A percentile compares a stretch with the other conserved stretches of the same genome.
These are phyloP conservation scores for Malthinus flaveolus DNA, from an alignment of 2,888 invertebrate species.

Conservation along the genomic window DNA sequence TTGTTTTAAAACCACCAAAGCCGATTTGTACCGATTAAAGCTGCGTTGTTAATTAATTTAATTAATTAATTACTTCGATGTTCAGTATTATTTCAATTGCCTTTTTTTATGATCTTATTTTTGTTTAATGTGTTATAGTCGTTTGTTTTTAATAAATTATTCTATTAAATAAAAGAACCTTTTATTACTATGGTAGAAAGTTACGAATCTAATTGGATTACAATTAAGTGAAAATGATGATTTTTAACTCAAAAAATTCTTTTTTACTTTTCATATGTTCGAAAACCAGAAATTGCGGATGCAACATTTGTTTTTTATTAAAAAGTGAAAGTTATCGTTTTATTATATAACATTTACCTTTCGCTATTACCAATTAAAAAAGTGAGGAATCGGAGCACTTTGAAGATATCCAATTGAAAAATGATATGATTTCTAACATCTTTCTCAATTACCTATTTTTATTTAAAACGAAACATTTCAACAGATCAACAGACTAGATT, in stretches of 20 bases:
- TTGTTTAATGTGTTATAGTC: not conserved
- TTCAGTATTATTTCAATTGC: constrained; percentile 29
- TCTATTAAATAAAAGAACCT: constrained; percentile 1
- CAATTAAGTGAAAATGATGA: not conserved
- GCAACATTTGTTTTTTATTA: not conserved
- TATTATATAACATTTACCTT: not conserved
- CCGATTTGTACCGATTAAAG: not conserved
- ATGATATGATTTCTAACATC: too few species aligned
- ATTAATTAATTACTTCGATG: constrained; percentile 13
- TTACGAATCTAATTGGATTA: not conserved
- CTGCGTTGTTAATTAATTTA: not conserved
- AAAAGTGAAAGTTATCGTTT: not conserved
- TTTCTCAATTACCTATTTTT: too few species aligned
- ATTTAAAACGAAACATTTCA: too few species aligned
- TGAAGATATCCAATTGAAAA: too few species aligned
- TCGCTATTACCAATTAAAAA: not conserved
- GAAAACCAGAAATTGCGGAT: not conserved
- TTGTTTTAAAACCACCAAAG: not conserved
- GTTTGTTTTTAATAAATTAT: constrained; percentile 7
- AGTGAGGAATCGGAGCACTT: too few species aligned
- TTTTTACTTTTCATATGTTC: not conserved
- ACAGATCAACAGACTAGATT: too few species aligned
- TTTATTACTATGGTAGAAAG: constrained; percentile 4
- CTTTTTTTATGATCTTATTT: not conserved
- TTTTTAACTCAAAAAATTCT: not conserved